Evolutionary conservation across 1,140 invertebrate species (phyloP).

Genomic region (Diuraphis noxia): DNA sequence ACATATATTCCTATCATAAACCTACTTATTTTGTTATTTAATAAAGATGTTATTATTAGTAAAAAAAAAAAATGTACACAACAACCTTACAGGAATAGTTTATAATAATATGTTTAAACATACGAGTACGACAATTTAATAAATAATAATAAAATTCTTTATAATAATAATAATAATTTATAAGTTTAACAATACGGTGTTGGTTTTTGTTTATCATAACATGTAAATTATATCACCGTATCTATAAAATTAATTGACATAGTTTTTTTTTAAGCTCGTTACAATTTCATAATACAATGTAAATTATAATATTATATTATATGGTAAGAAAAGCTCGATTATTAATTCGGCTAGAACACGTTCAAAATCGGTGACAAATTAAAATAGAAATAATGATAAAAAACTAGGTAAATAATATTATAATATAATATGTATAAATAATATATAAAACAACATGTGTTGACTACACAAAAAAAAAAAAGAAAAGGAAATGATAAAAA

Average conservation of each 20-base stretch:
- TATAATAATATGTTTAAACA: background rate
- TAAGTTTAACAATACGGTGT: constrained; percentile 19
- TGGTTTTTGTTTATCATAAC: background rate
- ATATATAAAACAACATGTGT: background rate
- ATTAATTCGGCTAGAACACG: constrained; percentile 9
- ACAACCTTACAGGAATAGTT: constrained; percentile 35
- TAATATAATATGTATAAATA: background rate
- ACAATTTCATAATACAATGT: background rate
- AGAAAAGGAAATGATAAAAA: background rate
- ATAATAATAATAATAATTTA: constrained; percentile 22
- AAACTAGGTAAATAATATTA: background rate
- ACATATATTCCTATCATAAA: background rate
- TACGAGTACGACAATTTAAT: constrained; percentile 21
- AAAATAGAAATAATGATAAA: constrained; percentile 1
- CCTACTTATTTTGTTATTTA: constrained; percentile 27
- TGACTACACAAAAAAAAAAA: constrained; percentile 14
- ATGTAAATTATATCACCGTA: background rate
- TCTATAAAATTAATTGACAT: background rate
- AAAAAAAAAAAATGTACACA: constrained; percentile 36
- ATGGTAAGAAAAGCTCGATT: background rate
- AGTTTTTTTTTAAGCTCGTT: background rate
- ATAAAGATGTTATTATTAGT: constrained; percentile 8
- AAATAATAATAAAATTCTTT: constrained; percentile 36
- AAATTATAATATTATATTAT: background rate
- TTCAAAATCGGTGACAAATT: background rate